Percentiles rank a stretch among this genome's conserved stretches.
Conservation (phyloP, 2,113 vertebrate genomes). For the Phaethon lepturus region DNA sequence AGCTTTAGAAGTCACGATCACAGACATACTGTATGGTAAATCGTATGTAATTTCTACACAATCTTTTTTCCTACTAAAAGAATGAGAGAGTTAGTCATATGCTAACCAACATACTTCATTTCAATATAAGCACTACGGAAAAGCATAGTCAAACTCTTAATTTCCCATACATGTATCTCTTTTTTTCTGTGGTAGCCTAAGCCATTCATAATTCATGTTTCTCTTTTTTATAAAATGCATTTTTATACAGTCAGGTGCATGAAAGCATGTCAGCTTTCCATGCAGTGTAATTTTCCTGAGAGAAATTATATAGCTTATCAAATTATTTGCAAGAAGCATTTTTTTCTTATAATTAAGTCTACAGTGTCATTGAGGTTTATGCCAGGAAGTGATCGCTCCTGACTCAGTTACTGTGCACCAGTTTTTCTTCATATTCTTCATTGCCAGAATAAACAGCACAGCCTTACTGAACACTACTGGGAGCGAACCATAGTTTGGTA, state of each 20-base stretch:
- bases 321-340: neutral
- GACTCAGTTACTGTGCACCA: neutral
- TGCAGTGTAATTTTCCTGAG: neutral
- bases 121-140: neutral
- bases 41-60: neutral
- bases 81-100: neutral
- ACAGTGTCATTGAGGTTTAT: neutral
- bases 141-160: neutral
- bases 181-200: neutral
- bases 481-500: neutral
- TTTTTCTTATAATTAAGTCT: neutral
- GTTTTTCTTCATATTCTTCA: neutral
- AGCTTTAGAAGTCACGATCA: conserved; percentile 20
- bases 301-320: neutral
- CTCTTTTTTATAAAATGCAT: neutral
- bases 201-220: neutral
- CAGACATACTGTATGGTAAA: conserved; percentile 8
- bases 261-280: neutral
- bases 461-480: neutral
- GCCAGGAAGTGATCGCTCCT: neutral
- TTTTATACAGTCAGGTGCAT: neutral
- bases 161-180: neutral
- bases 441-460: neutral
- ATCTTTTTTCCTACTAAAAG: neutral
- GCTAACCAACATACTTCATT: neutral